Evolutionary conservation across 1,140 invertebrate species (phyloP).

Genomic region (Zophobas morio): DNA sequence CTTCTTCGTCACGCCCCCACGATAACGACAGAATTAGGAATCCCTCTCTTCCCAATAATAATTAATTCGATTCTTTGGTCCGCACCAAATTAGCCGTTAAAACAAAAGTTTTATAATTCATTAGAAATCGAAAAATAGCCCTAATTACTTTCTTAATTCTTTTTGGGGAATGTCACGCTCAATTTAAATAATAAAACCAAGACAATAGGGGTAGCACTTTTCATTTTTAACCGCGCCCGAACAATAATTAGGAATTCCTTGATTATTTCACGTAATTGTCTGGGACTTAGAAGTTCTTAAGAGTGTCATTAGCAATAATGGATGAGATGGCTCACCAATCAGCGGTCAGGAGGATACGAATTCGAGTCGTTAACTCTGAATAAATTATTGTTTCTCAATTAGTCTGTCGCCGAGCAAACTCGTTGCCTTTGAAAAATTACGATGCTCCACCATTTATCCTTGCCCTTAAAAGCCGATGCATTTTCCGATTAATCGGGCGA

Average conservation of each 20-base stretch:
- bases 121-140: constrained; percentile 57
- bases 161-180: constrained; percentile 55
- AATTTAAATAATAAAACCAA: constrained; percentile 60
- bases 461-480: neutral
- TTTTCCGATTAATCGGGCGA: neutral
- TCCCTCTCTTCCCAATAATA: constrained; percentile 4
- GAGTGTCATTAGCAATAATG: constrained; percentile 65
- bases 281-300: constrained; percentile 55
- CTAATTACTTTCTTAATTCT: constrained; percentile 64
- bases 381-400: constrained; percentile 66
- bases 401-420: constrained; percentile 51
- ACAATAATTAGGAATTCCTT: constrained; percentile 62
- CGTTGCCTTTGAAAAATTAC: constrained; percentile 25
- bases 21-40: neutral
- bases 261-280: constrained; percentile 60
- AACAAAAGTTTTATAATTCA: constrained; percentile 59
- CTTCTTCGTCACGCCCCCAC: neutral
- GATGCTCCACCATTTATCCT: neutral
- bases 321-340: constrained; percentile 61
- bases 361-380: constrained; percentile 62
- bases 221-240: constrained; percentile 59
- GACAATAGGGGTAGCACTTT: constrained; percentile 56
- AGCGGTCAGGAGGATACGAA: constrained; percentile 54
- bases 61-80: constrained; percentile 56
- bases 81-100: constrained; percentile 60